A percentile compares a stretch with the other conserved stretches of the same genome.
These are phyloP conservation scores for Dermatemys mawii DNA, from an alignment of 2,113 vertebrate species.

Conservation along the genomic window DNA sequence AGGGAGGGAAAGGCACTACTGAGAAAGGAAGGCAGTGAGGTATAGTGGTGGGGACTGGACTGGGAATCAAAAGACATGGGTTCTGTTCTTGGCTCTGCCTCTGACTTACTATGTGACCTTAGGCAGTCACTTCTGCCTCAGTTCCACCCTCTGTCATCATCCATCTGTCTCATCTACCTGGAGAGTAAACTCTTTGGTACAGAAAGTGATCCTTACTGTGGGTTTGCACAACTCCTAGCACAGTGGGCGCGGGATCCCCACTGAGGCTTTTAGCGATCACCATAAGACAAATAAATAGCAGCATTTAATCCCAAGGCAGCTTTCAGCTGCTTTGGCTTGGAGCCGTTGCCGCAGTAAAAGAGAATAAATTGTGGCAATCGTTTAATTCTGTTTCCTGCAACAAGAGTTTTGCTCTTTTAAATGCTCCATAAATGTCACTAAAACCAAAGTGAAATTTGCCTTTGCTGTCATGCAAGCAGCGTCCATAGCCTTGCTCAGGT, in stretches of 20 bases:
- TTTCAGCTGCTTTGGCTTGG: not conserved
- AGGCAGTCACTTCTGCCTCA: not conserved
- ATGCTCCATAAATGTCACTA: not conserved
- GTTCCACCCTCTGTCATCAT: not conserved
- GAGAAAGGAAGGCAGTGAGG: not conserved
- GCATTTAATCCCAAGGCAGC: not conserved
- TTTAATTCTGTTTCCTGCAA: not conserved
- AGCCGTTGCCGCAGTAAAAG: not conserved
- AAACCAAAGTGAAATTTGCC: not conserved
- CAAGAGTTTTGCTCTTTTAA: not conserved
- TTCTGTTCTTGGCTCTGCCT: not conserved
- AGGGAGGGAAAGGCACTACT: not conserved
- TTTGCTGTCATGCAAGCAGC: not conserved
- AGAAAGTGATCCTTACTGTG: not conserved
- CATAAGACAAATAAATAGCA: not conserved
- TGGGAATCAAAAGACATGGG: not conserved
- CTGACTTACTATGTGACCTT: not conserved
- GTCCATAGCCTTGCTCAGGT: not conserved
- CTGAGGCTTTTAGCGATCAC: not conserved
- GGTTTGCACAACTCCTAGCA: too few species aligned
- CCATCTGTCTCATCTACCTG: not conserved
- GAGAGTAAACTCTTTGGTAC: not conserved
- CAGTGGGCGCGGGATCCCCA: not conserved
- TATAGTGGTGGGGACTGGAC: too few species aligned
- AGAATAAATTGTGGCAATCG: accelerated